Evolutionary conservation across 1,140 invertebrate species (phyloP), one percentile per base, ranked within the genome.

Genomic region (Polypedilum pembai): DNA sequence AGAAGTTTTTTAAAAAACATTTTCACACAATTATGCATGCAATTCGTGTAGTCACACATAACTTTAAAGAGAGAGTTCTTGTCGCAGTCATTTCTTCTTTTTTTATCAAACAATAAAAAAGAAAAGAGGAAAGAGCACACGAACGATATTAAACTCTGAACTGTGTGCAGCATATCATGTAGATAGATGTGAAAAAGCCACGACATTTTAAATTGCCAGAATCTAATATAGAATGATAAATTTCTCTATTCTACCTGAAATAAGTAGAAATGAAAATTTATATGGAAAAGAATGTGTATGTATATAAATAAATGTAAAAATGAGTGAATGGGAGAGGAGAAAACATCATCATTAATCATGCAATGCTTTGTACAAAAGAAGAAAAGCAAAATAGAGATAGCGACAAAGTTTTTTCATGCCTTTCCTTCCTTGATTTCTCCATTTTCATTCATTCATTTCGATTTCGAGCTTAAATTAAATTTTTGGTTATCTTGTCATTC

Each of bases 201-300:
- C n/a, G 45, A 56, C 45, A 56, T 56, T 56, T 33, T 56, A 56
- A 56, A 56, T 15, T 56, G 45, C n/a, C n/a, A 56, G 45, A 56
- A 56, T 56, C n/a, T 56, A 56, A 56, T 56, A 56, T n/a, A 56
- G 45, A 56, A 56, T 56, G 45, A 56, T 56, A 56, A 56, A 56
- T 56, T n/a, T 56, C 45, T n/a, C 45, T 56, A 56, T 56, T 56
- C 45, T 56, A 56, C 45, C 45, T 56, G 7, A 12, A 33, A 5
- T 33, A 33, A 33, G 24, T 33, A 33, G 5, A 33, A 33, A 33
- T 33, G 24, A 56, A 56, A 56, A 56, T 56, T 56, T 56, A 56
- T 56, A 56, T 56, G 45, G 24, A 56, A 56, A 12, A 56, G 12
- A 56, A 56, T 56, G n/a, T 10, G 1, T 56, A 56, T 56, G 45